A percentile compares a stretch with the other conserved stretches of the same genome.
phyloP scores from a whole-genome alignment of 2,113 vertebrate genomes.

The Xiphophorus maculatus region DNA sequence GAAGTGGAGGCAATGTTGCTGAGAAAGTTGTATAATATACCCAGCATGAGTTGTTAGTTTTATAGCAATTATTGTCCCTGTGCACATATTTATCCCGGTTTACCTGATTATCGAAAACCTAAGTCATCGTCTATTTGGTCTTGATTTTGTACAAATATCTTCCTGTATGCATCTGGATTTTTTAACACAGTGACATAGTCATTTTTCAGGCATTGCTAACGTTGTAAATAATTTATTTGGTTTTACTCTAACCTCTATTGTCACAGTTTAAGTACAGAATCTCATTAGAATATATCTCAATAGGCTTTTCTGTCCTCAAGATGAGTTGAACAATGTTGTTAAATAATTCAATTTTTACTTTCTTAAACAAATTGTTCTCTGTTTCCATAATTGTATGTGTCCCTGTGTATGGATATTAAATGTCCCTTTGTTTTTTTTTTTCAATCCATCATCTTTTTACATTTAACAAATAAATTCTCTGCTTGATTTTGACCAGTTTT shows the following conservation, averaged over 20 bases:
- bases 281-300: background rate
- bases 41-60: background rate
- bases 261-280: background rate
- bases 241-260: background rate
- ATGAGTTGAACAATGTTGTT: background rate
- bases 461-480: background rate
- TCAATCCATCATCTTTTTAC: background rate
- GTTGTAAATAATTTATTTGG: constrained; percentile 29
- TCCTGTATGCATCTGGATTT: background rate
- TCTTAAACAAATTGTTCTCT: background rate
- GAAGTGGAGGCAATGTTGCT: background rate
- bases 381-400: background rate
- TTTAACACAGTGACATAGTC: constrained; percentile 3
- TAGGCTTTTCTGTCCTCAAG: background rate
- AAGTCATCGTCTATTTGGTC: background rate
- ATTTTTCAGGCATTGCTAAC: background rate
- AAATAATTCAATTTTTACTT: background rate
- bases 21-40: background rate
- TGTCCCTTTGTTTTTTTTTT: background rate
- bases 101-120: background rate
- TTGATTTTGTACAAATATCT: background rate
- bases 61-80: background rate
- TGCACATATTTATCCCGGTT: background rate
- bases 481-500: background rate
- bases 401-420: background rate